These are phyloP conservation scores for Rhinolophus ferrumequinum DNA, from an alignment of 2,113 vertebrate species.

Conservation along the genomic window DNA sequence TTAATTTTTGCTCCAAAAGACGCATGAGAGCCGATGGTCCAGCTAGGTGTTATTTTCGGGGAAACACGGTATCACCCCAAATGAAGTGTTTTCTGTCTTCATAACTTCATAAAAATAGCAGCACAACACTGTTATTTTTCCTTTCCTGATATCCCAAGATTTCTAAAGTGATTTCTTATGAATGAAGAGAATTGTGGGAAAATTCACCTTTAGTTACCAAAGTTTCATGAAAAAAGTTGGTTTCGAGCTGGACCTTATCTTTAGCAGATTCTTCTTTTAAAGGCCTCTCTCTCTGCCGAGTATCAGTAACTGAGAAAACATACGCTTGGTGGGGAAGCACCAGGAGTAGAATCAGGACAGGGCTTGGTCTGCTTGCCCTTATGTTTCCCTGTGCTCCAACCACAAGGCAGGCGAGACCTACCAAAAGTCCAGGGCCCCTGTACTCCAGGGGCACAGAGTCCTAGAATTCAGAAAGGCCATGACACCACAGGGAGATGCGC, in stretches of 20 bases:
- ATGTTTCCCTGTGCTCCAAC: not conserved
- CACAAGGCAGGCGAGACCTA: not conserved
- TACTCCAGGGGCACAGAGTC: not conserved
- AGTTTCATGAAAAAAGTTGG: not conserved
- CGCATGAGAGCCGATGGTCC: too few species aligned
- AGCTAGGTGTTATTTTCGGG: too few species aligned
- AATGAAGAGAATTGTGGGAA: constrained; percentile 36
- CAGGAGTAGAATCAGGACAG: not conserved
- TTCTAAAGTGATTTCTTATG: constrained; percentile 13
- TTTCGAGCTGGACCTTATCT: not conserved
- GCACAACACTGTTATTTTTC: not conserved
- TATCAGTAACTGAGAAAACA: not conserved
- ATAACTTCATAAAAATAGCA: too few species aligned
- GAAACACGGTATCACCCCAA: not conserved
- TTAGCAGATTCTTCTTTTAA: constrained; percentile 35
- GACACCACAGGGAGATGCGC: not conserved
- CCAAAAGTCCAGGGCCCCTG: not conserved
- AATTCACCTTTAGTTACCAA: not conserved
- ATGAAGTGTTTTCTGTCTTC: not conserved
- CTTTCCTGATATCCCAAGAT: constrained; percentile 16
- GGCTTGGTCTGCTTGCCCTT: not conserved
- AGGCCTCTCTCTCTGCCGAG: not conserved
- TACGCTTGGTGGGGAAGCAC: not conserved
- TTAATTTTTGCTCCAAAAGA: too few species aligned
- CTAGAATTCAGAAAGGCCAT: not conserved